Conservation (phyloP, 2,888 invertebrate genomes). For the Abscondita cerata region DNA sequence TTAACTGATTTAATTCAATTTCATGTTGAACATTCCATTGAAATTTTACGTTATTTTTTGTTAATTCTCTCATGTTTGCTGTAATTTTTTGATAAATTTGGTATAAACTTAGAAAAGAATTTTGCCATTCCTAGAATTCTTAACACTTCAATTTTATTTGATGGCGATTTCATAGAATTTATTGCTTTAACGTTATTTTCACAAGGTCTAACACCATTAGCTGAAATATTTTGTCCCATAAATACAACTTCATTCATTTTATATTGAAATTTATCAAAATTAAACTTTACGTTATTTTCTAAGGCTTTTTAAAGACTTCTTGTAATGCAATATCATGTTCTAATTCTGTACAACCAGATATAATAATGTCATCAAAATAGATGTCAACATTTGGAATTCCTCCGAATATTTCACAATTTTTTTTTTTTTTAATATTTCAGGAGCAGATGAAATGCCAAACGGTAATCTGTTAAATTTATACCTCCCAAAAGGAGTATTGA, state of each 20-base stretch:
- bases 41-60: constrained; percentile 1
- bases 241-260: constrained; percentile 23
- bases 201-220: background rate
- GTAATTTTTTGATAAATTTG: background rate
- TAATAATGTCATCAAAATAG: constrained; percentile 30
- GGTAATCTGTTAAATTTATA: constrained; percentile 31
- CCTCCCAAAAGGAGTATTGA: constrained; percentile 34
- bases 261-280: constrained; percentile 38
- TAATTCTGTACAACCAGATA: constrained; percentile 27
- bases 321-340: constrained; percentile 36
- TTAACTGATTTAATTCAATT: background rate
- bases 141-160: background rate
- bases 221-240: constrained; percentile 20
- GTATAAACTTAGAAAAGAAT: constrained; percentile 5
- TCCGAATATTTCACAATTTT: constrained; percentile 33
- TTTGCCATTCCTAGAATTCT: constrained; percentile 19
- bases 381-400: constrained; percentile 30
- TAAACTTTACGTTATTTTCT: constrained; percentile 37
- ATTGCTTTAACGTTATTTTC: constrained; percentile 2
- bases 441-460: constrained; percentile 10
- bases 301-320: constrained; percentile 24
- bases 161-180: background rate
- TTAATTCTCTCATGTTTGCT: background rate
- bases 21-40: background rate
- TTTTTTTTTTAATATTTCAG: constrained; percentile 29